Conservation (phyloP, 2,113 vertebrate genomes). For the Dendrocopos noguchii region DNA sequence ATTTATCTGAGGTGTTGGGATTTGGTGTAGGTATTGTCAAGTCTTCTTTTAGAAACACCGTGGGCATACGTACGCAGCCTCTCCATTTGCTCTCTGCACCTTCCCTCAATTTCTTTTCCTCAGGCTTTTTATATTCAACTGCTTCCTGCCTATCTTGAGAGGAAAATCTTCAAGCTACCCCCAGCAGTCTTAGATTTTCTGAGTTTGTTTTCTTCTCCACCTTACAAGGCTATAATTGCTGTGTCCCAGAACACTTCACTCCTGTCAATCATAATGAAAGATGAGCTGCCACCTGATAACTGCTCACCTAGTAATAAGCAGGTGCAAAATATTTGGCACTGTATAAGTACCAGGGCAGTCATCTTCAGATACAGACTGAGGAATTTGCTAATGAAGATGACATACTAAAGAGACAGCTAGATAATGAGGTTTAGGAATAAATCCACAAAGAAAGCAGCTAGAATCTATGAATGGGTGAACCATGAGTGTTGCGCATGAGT, state of each 20-base stretch:
- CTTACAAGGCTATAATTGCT: neutral
- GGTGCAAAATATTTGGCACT: neutral
- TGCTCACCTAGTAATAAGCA: neutral
- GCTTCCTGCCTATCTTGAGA: neutral
- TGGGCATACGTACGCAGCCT: neutral
- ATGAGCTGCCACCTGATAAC: neutral
- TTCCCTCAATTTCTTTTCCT: neutral
- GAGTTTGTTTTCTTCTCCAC: neutral
- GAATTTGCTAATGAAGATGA: neutral
- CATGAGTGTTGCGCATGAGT: neutral
- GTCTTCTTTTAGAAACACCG: neutral
- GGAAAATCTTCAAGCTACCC: neutral
- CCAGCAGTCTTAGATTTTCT: neutral
- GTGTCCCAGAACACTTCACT: neutral
- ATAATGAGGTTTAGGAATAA: neutral
- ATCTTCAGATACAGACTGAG: neutral
- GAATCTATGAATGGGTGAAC: neutral
- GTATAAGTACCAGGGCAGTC: neutral
- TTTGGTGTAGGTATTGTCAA: neutral
- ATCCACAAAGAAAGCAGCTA: neutral
- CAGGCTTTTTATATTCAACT: neutral
- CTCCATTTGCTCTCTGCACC: neutral
- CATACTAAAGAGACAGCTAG: neutral
- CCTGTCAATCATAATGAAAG: constrained; percentile 5
- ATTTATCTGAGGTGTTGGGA: neutral